Evolutionary conservation across 2,797 vertebrate species (phyloP), one percentile per base, ranked within the genome.

Genomic region (Hemitrygon akajei): DNA sequence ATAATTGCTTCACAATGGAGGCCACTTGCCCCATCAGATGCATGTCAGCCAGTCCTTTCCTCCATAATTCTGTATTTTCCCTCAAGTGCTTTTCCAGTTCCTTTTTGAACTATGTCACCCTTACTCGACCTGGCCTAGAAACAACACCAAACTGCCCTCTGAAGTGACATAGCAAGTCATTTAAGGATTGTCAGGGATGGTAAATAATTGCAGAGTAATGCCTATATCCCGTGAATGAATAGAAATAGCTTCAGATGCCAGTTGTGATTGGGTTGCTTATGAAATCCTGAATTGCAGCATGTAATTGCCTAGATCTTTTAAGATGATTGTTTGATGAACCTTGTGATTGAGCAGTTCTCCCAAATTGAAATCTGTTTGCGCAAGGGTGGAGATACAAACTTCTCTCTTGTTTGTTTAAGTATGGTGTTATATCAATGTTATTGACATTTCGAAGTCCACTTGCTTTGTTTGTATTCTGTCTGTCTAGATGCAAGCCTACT

Each of bases 361-460:
- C 6, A 6, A 87, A 87, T 87, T 66, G 30, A 86, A 69, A 66
- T 89, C 66, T 89, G 86, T 89, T 89, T 89, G 86, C 37, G 30
- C 86, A 89, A 89, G 86, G 63, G n/a, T 66, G 86, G 7, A 89
- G 34, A 37, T 69, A 34, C 63, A 89, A 66, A 89, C 86, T n/a
- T 3, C 4, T 47, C 7, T 37, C n/a, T 37, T 89, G 86, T 89
- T 89, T 89, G 69, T 37, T 89, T 89, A 69, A 69, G 66, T 34
- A 37, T 89, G 66, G n/a, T 69, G 63, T 9, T 66, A 22, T 34
- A 89, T 89, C 60, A 89, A 60, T 60, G n/a, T 89, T 89, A 89
- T 66, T 89, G 86, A 89, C 86, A 69, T 89, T 89, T 66, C 7
- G 34, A 89, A 89, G 86, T 69, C n/a, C 86, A 89, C 18, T 66